Evolutionary conservation across 2,113 vertebrate species (phyloP).

Genomic region (Alethe diademata): DNA sequence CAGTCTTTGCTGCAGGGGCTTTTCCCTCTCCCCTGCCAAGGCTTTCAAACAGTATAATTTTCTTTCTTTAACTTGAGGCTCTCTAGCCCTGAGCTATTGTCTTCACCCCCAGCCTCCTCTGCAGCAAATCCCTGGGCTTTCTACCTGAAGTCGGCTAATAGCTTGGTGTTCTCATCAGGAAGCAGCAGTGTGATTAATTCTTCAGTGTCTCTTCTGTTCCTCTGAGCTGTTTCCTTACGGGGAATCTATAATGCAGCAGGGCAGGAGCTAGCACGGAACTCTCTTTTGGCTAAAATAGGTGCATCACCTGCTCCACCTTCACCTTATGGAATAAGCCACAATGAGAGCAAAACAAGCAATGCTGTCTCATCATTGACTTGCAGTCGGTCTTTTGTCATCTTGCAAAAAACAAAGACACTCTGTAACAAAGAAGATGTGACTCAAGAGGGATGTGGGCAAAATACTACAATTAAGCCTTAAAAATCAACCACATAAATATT

Average conservation of each 20-base stretch:
- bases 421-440: background rate
- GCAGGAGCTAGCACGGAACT: background rate
- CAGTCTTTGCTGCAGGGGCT: background rate
- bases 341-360: background rate
- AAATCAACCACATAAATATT: background rate
- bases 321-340: background rate
- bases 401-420: background rate
- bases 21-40: background rate
- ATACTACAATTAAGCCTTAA: background rate
- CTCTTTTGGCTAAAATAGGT: conserved; percentile 19
- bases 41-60: conserved; percentile 1
- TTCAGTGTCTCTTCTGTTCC: background rate
- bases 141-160: background rate
- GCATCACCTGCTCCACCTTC: background rate
- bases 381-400: background rate
- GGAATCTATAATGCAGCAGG: background rate
- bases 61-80: background rate
- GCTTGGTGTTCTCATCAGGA: conserved; percentile 3
- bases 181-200: conserved; percentile 15
- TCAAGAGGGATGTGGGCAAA: background rate
- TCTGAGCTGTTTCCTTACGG: background rate
- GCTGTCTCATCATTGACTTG: background rate
- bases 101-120: background rate
- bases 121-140: background rate
- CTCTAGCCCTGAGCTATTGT: background rate